A percentile compares a stretch with the other conserved stretches of the same genome.
Evolutionary conservation across 64 coral and sea anemone species (phyloP).

Genomic region (Montipora capricornis): DNA sequence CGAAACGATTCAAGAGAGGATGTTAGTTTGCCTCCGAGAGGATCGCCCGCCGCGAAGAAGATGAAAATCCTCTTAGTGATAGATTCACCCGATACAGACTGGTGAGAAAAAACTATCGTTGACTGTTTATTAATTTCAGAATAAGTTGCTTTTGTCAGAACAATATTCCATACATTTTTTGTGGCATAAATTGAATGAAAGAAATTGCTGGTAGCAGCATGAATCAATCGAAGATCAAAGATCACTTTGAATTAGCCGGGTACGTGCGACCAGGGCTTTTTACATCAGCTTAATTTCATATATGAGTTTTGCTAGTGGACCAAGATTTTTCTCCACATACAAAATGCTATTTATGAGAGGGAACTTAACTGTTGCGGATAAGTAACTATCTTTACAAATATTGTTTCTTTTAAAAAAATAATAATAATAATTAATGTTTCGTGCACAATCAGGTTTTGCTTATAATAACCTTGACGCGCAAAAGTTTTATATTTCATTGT

Average conservation of each 20-base stretch:
- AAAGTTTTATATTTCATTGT: not conserved
- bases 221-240: conserved; percentile 26
- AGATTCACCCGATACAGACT: conserved; percentile 90
- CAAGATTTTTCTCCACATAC: not conserved
- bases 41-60: conserved; percentile 72
- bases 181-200: not conserved
- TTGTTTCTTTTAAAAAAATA: too few species aligned
- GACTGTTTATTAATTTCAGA: not conserved
- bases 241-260: not conserved
- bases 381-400: too few species aligned
- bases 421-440: too few species aligned
- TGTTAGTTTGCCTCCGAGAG: conserved; percentile 51
- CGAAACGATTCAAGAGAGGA: conserved; percentile 62
- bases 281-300: not conserved
- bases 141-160: not conserved
- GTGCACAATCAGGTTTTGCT: too few species aligned
- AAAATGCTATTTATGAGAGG: too few species aligned
- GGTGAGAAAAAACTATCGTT: conserved; percentile 61
- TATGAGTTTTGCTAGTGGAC: not conserved
- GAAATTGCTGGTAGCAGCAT: not conserved
- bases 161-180: not conserved
- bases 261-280: not conserved
- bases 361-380: too few species aligned
- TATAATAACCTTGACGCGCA: too few species aligned
- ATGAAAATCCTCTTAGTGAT: conserved; percentile 92